A percentile compares a stretch with the other conserved stretches of the same genome.
Conservation (phyloP, 2,113 vertebrate genomes). For the Myrmecobius fasciatus region DNA sequence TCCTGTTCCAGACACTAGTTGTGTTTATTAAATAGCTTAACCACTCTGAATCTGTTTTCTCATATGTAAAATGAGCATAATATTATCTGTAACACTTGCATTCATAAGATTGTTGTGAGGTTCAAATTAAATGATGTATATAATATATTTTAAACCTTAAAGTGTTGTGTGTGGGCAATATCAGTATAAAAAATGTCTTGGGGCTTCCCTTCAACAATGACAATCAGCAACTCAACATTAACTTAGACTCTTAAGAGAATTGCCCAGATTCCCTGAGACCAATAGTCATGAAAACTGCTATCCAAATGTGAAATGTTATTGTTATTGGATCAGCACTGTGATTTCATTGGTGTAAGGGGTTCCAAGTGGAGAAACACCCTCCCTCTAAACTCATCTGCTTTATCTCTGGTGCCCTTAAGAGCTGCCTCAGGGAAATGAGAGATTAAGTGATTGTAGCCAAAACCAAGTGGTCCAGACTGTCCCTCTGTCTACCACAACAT, state of each 20-base stretch:
- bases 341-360: neutral
- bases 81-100: neutral
- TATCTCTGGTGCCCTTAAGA: neutral
- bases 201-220: neutral
- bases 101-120: neutral
- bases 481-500: neutral
- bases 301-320: neutral
- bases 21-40: neutral
- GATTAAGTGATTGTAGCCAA: neutral
- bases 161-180: neutral
- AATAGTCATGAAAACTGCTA: neutral
- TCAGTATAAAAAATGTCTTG: neutral
- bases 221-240: neutral
- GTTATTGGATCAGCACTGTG: neutral
- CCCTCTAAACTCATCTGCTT: neutral
- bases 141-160: neutral
- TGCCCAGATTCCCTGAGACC: neutral
- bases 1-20: neutral
- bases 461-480: neutral
- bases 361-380: neutral
- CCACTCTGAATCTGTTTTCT: neutral
- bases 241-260: neutral
- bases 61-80: neutral
- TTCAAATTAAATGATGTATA: neutral
- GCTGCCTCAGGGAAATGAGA: neutral